phyloP scores from a whole-genome alignment of 2,113 vertebrate species.

The Anolis sagrei region DNA sequence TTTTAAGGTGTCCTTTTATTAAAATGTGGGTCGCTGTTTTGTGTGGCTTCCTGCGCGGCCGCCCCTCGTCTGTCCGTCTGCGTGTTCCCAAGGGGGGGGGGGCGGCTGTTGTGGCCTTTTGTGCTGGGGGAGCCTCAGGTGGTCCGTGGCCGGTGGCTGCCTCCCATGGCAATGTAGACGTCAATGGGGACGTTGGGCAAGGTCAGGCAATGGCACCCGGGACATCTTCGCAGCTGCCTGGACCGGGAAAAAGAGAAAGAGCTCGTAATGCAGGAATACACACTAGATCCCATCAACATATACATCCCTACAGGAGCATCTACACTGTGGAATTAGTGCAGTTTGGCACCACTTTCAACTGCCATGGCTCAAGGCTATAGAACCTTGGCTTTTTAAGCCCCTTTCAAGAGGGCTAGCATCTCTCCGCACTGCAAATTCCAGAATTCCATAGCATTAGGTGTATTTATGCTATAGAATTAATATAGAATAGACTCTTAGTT shows the following conservation, averaged over 20 bases:
- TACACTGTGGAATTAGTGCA: too few species aligned
- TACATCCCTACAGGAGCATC: too few species aligned
- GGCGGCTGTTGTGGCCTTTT: background rate
- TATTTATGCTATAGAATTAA: too few species aligned
- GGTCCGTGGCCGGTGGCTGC: constrained; percentile 11
- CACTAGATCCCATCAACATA: too few species aligned
- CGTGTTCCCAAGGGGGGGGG: constrained; percentile 7
- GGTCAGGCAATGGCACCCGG: constrained; percentile 63
- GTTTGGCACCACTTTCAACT: too few species aligned
- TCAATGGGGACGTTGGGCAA: constrained; percentile 63
- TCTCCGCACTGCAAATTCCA: too few species aligned
- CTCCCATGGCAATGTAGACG: constrained; percentile 58
- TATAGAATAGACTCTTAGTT: too few species aligned
- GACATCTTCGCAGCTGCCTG: constrained; percentile 65
- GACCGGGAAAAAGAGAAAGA: background rate
- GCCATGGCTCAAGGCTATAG: too few species aligned
- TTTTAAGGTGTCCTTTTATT: constrained; percentile 47
- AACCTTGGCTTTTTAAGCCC: too few species aligned
- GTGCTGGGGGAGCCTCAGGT: background rate
- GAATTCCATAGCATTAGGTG: too few species aligned
- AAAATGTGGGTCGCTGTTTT: constrained; percentile 10
- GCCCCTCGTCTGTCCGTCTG: background rate
- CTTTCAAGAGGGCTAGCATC: too few species aligned
- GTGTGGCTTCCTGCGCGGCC: background rate
- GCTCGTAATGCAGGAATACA: too few species aligned